phyloP scores from a whole-genome alignment of 2,797 vertebrate species.

The Hypotaenidia okinawae region DNA sequence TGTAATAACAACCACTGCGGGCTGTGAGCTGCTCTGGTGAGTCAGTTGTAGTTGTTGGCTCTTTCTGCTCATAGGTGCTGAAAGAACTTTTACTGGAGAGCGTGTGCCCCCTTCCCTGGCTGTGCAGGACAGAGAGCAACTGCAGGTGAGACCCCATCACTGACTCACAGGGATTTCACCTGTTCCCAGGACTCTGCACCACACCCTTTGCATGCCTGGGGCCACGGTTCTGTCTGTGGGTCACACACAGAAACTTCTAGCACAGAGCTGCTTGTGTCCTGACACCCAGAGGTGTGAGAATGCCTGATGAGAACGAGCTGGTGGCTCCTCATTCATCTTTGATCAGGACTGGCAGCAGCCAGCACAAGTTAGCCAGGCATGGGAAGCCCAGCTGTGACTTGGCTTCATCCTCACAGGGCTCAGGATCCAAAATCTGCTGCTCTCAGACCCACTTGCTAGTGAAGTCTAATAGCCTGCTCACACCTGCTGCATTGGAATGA shows the following conservation, averaged over 20 bases:
- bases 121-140: background rate
- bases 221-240: background rate
- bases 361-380: background rate
- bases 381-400: background rate
- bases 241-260: background rate
- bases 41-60: accelerated
- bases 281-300: background rate
- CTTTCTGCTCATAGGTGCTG: background rate
- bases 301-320: background rate
- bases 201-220: accelerated
- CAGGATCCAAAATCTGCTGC: background rate
- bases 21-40: background rate
- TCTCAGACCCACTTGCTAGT: background rate
- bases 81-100: accelerated
- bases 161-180: background rate
- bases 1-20: background rate
- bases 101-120: background rate
- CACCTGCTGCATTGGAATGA: background rate
- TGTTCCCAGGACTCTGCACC: background rate
- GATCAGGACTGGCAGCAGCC: background rate
- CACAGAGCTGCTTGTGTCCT: background rate
- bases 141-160: background rate
- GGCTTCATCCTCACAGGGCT: background rate
- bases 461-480: accelerated
- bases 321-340: background rate